Evolutionary conservation across 2,797 vertebrate genomes (phyloP).

Genomic region (Coregonus ussuriensis): DNA sequence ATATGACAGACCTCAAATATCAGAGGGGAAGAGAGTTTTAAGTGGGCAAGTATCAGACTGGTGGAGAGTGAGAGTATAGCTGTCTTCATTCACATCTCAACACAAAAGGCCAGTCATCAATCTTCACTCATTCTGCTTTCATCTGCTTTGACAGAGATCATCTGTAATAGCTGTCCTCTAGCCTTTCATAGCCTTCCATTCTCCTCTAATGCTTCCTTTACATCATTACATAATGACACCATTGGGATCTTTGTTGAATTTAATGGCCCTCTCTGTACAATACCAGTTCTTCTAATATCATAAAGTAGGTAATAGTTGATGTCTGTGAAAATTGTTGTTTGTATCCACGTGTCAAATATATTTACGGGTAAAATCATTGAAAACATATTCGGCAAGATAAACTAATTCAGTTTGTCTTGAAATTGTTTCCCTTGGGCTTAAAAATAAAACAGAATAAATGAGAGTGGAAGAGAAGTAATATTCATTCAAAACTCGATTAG

Average conservation of each 20-base stretch:
- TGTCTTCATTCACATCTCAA: not conserved
- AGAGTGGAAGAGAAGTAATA: conserved; percentile 32
- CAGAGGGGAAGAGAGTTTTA: no score
- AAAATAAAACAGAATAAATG: conserved; percentile 19
- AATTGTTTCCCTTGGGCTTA: not conserved
- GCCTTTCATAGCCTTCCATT: no score
- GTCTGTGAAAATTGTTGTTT: not conserved
- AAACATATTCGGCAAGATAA: not conserved
- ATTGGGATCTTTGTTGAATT: conserved; percentile 29
- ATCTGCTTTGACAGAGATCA: conserved; percentile 41
- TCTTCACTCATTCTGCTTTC: conserved; percentile 54
- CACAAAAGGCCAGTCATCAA: conserved; percentile 46
- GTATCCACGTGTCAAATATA: not conserved
- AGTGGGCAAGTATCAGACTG: no score
- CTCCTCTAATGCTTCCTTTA: conserved; percentile 40
- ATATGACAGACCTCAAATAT: not conserved
- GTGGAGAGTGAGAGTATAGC: no score
- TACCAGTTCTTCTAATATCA: not conserved
- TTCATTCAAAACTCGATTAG: conserved; percentile 52
- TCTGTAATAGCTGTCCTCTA: conserved; percentile 38
- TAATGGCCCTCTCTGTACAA: not conserved
- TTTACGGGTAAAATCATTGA: not conserved
- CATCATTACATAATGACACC: conserved; percentile 34
- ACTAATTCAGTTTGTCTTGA: not conserved
- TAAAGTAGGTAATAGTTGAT: not conserved